A percentile compares a stretch with the other conserved stretches of the same genome.
These are phyloP conservation scores for Drosophila sordidula DNA, from an alignment of 2,888 invertebrate genomes.

Conservation along the genomic window DNA sequence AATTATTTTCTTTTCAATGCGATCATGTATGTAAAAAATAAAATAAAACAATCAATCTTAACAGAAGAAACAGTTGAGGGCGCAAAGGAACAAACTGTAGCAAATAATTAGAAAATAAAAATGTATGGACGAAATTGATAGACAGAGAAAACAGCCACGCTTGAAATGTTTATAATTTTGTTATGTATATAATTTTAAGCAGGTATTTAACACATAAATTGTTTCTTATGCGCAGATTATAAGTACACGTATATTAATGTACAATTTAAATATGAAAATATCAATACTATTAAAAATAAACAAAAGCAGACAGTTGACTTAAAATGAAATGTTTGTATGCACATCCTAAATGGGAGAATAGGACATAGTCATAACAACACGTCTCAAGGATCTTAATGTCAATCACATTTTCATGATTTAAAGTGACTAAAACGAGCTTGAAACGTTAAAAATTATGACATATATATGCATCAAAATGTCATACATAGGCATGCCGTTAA, in stretches of 20 bases:
- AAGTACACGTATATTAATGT: conserved; percentile 76
- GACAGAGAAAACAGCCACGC: conserved; percentile 61
- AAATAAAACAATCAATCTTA: conserved; percentile 1
- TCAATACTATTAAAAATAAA: conserved; percentile 67
- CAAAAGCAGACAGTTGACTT: conserved; percentile 47
- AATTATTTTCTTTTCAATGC: conserved; percentile 15
- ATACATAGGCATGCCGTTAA: too few species aligned
- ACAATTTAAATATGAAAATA: conserved; percentile 73
- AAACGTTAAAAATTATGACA: too few species aligned
- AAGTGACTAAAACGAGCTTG: too few species aligned
- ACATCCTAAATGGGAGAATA: background rate
- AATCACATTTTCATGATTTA: too few species aligned
- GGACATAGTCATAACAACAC: too few species aligned
- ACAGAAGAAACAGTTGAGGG: conserved; percentile 18
- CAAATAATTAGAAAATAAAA: conserved; percentile 65
- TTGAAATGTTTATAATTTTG: conserved; percentile 79
- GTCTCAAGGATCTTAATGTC: too few species aligned
- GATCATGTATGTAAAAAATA: conserved; percentile 12
- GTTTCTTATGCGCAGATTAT: conserved; percentile 72
- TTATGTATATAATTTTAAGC: conserved; percentile 79
- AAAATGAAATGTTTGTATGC: conserved; percentile 17
- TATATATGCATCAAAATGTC: too few species aligned
- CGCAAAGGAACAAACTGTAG: conserved; percentile 58
- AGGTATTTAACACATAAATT: conserved; percentile 67
- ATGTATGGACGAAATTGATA: conserved; percentile 65